Evolutionary conservation across 2,113 vertebrate species (phyloP).

Genomic region (Alouatta palliata): DNA sequence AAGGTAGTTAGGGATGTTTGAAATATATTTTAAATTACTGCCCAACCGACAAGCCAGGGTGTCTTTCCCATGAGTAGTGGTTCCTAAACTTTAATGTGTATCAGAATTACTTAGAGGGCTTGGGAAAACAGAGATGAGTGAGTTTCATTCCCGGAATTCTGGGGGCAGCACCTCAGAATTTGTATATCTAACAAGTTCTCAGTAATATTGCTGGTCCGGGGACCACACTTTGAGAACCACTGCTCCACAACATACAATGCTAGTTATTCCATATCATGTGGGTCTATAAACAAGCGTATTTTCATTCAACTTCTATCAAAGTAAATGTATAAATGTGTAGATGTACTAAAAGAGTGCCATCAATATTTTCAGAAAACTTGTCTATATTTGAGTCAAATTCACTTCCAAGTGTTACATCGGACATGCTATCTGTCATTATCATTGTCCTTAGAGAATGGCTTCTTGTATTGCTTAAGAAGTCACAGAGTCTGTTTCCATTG

Average conservation of each 20-base stretch:
- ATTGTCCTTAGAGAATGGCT: not conserved
- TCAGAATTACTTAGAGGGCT: not conserved
- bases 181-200: not conserved
- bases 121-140: not conserved
- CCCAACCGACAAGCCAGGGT: too few relatives aligned
- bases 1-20: not conserved
- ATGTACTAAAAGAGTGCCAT: not conserved
- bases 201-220: not conserved
- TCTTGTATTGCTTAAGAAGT: not conserved
- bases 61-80: not conserved
- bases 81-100: not conserved
- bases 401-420: not conserved
- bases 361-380: not conserved
- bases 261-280: not conserved
- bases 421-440: not conserved
- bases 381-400: not conserved
- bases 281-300: not conserved
- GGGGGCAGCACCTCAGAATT: fast-evolving
- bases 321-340: not conserved
- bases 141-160: not conserved
- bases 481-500: not conserved
- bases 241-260: not conserved
- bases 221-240: not conserved
- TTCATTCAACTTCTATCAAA: not conserved
- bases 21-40: not conserved